Base-by-base conservation (phyloP, 2,888 invertebrate species). In the Scaptomyza flava region DNA sequence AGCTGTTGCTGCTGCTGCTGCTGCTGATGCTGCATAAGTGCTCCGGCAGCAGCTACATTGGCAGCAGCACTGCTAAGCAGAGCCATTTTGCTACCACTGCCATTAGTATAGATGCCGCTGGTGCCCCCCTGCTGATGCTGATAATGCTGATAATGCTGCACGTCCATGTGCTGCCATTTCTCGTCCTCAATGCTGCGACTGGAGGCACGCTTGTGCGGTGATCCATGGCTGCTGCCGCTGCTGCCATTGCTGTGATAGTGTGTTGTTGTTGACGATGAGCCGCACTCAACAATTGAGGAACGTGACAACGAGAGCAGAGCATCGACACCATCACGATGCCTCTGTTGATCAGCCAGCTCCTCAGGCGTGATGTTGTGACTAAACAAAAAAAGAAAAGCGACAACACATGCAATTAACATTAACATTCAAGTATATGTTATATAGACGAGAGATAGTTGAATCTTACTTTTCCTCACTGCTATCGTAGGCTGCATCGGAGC, bases 301-400 rank as follows among this genome's bases (percentile, higher is more conserved):
- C 96, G 93, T 0, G 96, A 96, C 61, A 96, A 92, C 89, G 96
- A 96, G 47, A 96, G 92, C 70, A 96, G 92, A 0, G 96, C 96
- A 85, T 96, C 96, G 0, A 96, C 96, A 64, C 96, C 96, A 90
- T 96, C 96, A 43, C 95, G 95, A 73, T 96, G 95, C 82, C 95
- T 94, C 73, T 95, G 93, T 80, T 94, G 94, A 90, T 95, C 95
- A 79, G 95, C 95, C 50, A 94, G 92, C 81, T 94, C 94, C 76
- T 92, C 91, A 56, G 91, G 90, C 45, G 91, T 89, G 34, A 91
- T 88, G 70, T 89, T 90, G 72, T 90, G 91, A 77, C 91, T 92
- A 33, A 34, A n/a, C 12, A 12, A 14, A n/a, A 6, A n/a, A 38
- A n/a, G n/a, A n/a, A n/a, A n/a, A n/a, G n/a, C n/a, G n/a, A n/a